Evolutionary conservation across 2,113 vertebrate genomes (phyloP).

Genomic region (Protobothrops mucrosquamatus): DNA sequence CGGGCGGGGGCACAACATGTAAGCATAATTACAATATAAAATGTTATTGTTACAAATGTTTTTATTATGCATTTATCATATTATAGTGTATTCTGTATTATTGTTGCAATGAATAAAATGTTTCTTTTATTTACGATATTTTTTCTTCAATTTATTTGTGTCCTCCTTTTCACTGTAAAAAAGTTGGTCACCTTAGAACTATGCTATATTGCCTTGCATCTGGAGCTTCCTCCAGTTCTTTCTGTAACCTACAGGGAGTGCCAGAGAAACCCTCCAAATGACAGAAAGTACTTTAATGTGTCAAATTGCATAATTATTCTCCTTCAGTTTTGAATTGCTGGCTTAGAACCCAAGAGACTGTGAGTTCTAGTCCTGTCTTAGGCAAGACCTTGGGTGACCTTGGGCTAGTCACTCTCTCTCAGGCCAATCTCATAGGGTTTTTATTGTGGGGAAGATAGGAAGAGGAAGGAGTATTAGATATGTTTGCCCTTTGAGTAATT

Average conservation of each 20-base stretch:
- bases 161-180: too few species aligned
- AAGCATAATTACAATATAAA: too few species aligned
- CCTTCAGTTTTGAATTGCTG: not conserved
- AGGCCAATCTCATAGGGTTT: not conserved
- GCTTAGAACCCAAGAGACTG: not conserved
- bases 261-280: not conserved
- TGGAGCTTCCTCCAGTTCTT: not conserved
- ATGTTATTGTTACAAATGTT: too few species aligned
- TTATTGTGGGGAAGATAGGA: not conserved
- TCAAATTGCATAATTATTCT: not conserved
- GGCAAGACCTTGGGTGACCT: not conserved
- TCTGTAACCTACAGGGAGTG: not conserved
- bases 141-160: too few species aligned
- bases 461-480: not conserved
- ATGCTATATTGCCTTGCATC: not conserved
- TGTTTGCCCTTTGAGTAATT: not conserved
- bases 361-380: not conserved
- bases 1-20: too few species aligned
- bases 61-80: too few species aligned
- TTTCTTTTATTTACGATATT: too few species aligned
- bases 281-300: not conserved
- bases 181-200: not conserved
- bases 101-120: too few species aligned
- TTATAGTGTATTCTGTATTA: too few species aligned
- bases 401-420: not conserved